Evolutionary conservation across 35 echinoderm and acorn worm genomes (phyloP), one percentile per base, ranked within the genome.

Genomic region (Anneissia japonica): DNA sequence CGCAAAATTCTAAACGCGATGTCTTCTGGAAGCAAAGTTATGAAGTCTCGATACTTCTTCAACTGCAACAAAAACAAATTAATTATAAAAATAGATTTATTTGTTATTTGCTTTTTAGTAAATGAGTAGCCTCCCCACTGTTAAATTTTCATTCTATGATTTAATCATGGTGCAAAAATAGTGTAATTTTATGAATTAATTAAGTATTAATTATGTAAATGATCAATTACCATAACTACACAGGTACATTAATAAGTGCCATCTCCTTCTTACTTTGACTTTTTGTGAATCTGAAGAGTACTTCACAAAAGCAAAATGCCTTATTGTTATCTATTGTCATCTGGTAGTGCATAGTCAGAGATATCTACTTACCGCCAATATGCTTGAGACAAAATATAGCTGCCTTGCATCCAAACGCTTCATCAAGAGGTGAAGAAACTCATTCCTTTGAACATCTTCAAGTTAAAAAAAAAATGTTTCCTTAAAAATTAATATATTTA

Each of bases 401-500:
- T 99, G 96, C 23, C 96, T 82, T 5, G 89, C 75, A 92, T 99
- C 96, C 64, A 99, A 45, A 82, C 80, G 94, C 39, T 89, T 99
- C 79, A 99, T 55, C 6, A 99, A 55, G 51, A 92, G 91, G 80
- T 99, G 96, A 12, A 99, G 91, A 73, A 99, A 94, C 74, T 99
- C 96, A 84, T 99, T 99, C 41, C 96, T 87, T 78, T 99, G 92
- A 73, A 99, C 96, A 87, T 99, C 96, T 99, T 78, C 2, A 64
- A 76, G 13, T 37, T 38, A 83, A 64, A 55, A 88, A 34, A 88
- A 76, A 76, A 34, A 82, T 36, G n/a, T n/a, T n/a, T n/a, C n/a
- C n/a, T n/a, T n/a, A n/a, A n/a, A n/a, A n/a, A n/a, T n/a, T n/a
- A n/a, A n/a, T n/a, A n/a, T n/a, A n/a, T n/a, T n/a, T n/a, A n/a